These are phyloP conservation scores for Galerucella nymphaeae DNA, from an alignment of 2,888 invertebrate genomes.

Conservation along the genomic window DNA sequence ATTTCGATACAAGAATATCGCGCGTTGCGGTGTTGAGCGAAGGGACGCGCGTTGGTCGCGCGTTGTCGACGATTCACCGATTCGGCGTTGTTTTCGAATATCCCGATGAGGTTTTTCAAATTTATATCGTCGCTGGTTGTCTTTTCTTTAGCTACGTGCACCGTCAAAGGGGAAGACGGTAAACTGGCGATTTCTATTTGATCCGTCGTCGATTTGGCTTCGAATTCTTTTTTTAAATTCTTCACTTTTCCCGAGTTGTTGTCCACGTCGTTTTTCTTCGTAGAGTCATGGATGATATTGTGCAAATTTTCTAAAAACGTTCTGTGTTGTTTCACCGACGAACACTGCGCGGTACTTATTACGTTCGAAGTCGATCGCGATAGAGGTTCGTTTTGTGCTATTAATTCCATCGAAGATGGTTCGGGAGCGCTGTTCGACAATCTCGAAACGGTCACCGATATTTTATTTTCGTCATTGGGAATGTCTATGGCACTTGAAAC, in stretches of 20 bases:
- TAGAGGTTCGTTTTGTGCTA: slow-evolving; percentile 56
- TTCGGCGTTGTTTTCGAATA: slow-evolving; percentile 72
- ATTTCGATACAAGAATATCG: slow-evolving; percentile 62
- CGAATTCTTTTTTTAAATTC: slow-evolving; percentile 89
- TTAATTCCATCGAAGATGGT: slow-evolving; percentile 65
- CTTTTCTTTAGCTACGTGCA: slow-evolving; percentile 63
- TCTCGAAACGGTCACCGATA: slow-evolving; percentile 35
- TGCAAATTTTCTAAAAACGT: slow-evolving; percentile 66
- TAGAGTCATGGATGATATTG: slow-evolving; percentile 56
- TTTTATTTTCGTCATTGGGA: slow-evolving; percentile 56
- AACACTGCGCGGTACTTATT: slow-evolving; percentile 66
- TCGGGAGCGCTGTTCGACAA: slow-evolving; percentile 74
- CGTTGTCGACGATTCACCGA: slow-evolving; percentile 54
- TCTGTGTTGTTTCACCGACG: slow-evolving; percentile 69
- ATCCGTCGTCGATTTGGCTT: slow-evolving; percentile 73
- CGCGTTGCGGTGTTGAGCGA: slow-evolving; percentile 45
- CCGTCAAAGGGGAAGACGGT: slow-evolving; percentile 74
- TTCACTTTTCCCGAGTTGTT: slow-evolving; percentile 78
- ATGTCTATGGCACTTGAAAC: slow-evolving; percentile 71
- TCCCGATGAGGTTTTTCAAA: slow-evolving; percentile 80
- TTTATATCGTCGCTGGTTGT: slow-evolving; percentile 71
- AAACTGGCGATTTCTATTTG: slow-evolving; percentile 65
- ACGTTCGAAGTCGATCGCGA: slow-evolving; percentile 62
- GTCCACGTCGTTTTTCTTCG: slow-evolving; percentile 60
- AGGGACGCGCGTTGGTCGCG: slow-evolving; percentile 41